Evolutionary conservation across 1,140 invertebrate genomes (phyloP), one percentile per base, ranked within the genome.

Genomic region (Plutomurus gul): DNA sequence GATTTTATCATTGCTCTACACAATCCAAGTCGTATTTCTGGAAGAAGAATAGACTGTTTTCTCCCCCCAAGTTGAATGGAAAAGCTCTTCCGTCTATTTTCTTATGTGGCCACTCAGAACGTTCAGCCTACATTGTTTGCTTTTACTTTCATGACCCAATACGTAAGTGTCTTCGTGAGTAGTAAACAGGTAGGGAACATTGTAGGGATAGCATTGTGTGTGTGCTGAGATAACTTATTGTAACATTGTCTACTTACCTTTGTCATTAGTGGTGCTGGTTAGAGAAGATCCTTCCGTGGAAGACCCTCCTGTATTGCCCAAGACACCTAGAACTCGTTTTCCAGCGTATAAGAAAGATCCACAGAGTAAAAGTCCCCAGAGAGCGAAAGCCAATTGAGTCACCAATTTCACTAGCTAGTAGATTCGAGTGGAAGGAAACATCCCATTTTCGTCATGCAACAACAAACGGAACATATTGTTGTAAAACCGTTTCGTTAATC

Each of bases 321-420:
- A 81, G 33, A 75, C 75, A 20, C 75, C 83, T 30, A 83, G 25
- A 20, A 82, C 80, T 37, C 74, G 25, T 40, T 83, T 83, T 37
- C 90, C 89, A 43, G 89, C 88, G 76, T 89, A 88, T 20, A 91
- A 85, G 81, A 90, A 91, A 16, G 86, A 87, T 22, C 87, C 82
- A 79, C 89, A 91, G 56, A 91, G 85, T 74, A 90, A 84, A 72
- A 89, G 82, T 73, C 89, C 89, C 90, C 90, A 91, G 33, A 88
- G 75, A n/a, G 89, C 85, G 81, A 91, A 91, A n/a, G 88, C 79
- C 30, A 87, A 86, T 83, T 91, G 89, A n/a, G 89, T 87, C 22
- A 88, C 84, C 77, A 89, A 88, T 80, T 88, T 88, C 13, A 87
- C 82, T 39, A 89, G 84, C 85, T 90, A 82, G 16, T 13, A 20